These are phyloP conservation scores for Oophaga pumilio DNA, from an alignment of 2,113 vertebrate species.

Conservation along the genomic window DNA sequence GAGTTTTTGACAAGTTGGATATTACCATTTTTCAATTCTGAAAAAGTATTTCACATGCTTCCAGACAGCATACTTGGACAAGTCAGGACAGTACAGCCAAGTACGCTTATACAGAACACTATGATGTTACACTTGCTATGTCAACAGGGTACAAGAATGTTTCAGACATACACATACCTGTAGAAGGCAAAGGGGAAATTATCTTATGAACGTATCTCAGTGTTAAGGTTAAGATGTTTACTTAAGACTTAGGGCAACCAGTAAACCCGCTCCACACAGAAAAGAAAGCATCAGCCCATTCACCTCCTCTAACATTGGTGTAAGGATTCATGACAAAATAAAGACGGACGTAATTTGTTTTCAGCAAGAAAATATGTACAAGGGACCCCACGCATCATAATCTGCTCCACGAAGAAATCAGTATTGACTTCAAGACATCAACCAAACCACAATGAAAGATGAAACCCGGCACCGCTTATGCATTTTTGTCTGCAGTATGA, in stretches of 20 bases:
- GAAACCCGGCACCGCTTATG: no score
- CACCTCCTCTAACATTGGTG: no score
- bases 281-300: no score
- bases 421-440: no score
- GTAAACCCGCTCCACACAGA: no score
- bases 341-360: no score
- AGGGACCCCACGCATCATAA: no score
- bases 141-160: not conserved
- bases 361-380: no score
- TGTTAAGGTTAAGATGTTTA: not conserved
- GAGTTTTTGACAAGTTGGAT: not conserved
- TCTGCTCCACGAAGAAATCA: no score
- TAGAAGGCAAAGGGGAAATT: not conserved
- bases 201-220: not conserved
- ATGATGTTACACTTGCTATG: not conserved
- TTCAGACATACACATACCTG: not conserved
- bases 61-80: slow-evolving; percentile 4
- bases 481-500: no score
- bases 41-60: not conserved
- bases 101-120: not conserved
- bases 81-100: not conserved
- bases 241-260: not conserved
- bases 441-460: no score
- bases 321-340: no score
- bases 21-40: not conserved